Percentiles rank a stretch among this genome's conserved stretches.
phyloP scores from a whole-genome alignment of 2,113 vertebrate genomes.

The Elephantulus edwardii region DNA sequence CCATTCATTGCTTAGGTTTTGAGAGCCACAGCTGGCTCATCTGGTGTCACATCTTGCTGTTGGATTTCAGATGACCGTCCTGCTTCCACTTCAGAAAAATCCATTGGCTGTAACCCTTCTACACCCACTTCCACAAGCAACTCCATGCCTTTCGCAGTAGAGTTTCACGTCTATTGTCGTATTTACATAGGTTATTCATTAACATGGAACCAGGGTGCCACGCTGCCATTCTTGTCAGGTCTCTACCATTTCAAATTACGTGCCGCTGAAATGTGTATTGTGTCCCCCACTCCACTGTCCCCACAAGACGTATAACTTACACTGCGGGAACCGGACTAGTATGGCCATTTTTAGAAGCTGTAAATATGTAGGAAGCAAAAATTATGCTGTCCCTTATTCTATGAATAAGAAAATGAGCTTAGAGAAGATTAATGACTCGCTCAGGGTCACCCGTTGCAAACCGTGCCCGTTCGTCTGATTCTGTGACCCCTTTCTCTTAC shows the following conservation, averaged over 20 bases:
- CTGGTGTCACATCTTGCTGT: rapidly evolving
- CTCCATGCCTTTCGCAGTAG: neutral
- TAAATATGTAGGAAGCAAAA: neutral
- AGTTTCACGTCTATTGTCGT: neutral
- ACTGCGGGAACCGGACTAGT: neutral
- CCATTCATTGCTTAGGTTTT: rapidly evolving
- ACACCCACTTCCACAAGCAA: neutral
- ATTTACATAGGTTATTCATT: neutral
- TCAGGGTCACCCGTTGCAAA: neutral
- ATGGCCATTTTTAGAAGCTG: neutral
- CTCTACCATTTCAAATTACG: neutral
- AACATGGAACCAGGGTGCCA: neutral
- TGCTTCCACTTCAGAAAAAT: rapidly evolving
- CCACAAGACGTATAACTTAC: neutral
- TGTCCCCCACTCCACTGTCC: neutral
- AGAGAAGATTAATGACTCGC: neutral
- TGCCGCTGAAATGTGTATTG: neutral
- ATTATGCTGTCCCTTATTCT: neutral
- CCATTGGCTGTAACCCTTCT: neutral
- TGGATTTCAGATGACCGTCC: neutral
- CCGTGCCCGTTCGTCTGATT: neutral
- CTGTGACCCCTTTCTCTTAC: neutral
- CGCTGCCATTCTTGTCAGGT: neutral
- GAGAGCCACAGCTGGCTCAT: neutral
- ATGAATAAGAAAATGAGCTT: neutral